Percentiles rank a stretch among this genome's conserved stretches.
Evolutionary conservation across 2,797 vertebrate genomes (phyloP).

Genomic region (Zenarchopterus dispar): DNA sequence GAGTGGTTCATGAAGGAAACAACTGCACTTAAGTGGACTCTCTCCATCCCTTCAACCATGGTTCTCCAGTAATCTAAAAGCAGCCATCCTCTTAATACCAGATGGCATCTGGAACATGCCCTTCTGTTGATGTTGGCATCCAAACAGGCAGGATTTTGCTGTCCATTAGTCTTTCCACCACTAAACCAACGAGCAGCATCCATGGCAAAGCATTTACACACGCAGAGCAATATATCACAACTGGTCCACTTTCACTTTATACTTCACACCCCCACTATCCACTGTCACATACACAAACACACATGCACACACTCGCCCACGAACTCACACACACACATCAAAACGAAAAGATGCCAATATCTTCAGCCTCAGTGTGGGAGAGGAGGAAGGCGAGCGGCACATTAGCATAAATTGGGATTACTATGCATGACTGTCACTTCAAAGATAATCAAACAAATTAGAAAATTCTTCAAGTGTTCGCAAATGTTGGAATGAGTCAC

Average conservation of each 20-base stretch:
- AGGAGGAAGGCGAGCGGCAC: slow-evolving; percentile 29
- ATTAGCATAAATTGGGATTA: slow-evolving; percentile 78
- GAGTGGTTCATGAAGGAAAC: too few relatives aligned
- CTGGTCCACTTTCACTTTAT: slow-evolving; percentile 49
- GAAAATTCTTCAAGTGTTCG: slow-evolving; percentile 72
- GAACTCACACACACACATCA: slow-evolving; percentile 1
- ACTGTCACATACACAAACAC: slow-evolving; percentile 8
- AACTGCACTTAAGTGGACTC: slow-evolving; percentile 1
- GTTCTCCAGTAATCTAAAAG: slow-evolving; percentile 60
- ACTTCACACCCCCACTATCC: slow-evolving; percentile 36
- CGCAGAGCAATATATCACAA: slow-evolving; percentile 53
- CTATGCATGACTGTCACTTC: slow-evolving; percentile 73
- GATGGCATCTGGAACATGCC: slow-evolving; percentile 64
- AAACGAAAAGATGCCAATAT: slow-evolving; percentile 56
- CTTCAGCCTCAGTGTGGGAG: slow-evolving; percentile 36
- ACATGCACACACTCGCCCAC: neutral
- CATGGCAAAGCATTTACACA: slow-evolving; percentile 38
- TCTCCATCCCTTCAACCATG: slow-evolving; percentile 27
- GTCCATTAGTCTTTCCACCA: slow-evolving; percentile 63
- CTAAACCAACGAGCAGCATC: slow-evolving; percentile 50
- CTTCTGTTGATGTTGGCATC: slow-evolving; percentile 64
- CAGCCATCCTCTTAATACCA: slow-evolving; percentile 61
- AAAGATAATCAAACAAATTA: slow-evolving; percentile 78
- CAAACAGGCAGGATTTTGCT: slow-evolving; percentile 41
- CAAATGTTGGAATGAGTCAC: slow-evolving; percentile 70